phyloP scores from a whole-genome alignment of 1,140 invertebrate genomes.

The Drosophila chauvacae region DNA sequence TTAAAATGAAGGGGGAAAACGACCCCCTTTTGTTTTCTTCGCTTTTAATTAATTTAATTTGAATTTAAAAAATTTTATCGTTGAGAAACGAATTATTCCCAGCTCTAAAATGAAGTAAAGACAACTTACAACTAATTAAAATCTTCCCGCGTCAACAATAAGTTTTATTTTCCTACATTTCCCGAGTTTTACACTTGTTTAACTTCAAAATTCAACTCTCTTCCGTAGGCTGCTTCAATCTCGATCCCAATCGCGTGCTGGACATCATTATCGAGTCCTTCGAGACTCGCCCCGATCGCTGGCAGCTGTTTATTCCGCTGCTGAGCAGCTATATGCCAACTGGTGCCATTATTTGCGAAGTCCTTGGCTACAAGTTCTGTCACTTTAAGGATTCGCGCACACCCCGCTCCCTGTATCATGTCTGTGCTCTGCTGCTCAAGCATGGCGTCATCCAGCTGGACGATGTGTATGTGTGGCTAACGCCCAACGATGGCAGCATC shows the following conservation, averaged over 20 bases:
- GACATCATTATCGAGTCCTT: constrained; percentile 99
- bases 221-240: constrained; percentile 96
- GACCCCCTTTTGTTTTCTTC: background rate
- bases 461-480: constrained; percentile 95
- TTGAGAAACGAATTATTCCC: background rate
- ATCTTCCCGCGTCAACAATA: background rate
- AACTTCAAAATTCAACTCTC: background rate
- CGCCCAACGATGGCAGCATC: constrained; percentile 93
- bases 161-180: background rate
- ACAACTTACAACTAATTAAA: background rate
- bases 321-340: constrained; percentile 94
- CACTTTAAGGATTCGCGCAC: constrained; percentile 90
- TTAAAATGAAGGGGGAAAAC: too few species aligned
- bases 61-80: background rate
- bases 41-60: background rate
- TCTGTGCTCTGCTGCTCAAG: constrained; percentile 95
- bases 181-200: background rate
- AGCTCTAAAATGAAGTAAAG: background rate
- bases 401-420: constrained; percentile 93
- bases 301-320: constrained; percentile 92
- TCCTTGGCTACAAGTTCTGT: constrained; percentile 96
- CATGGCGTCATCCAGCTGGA: constrained; percentile 93
- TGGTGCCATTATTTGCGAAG: constrained; percentile 93
- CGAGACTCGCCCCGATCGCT: constrained; percentile 92
- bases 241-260: constrained; percentile 98